These are phyloP conservation scores for Meloidogyne hapla DNA, from an alignment of 1,140 invertebrate species.

Conservation along the genomic window DNA sequence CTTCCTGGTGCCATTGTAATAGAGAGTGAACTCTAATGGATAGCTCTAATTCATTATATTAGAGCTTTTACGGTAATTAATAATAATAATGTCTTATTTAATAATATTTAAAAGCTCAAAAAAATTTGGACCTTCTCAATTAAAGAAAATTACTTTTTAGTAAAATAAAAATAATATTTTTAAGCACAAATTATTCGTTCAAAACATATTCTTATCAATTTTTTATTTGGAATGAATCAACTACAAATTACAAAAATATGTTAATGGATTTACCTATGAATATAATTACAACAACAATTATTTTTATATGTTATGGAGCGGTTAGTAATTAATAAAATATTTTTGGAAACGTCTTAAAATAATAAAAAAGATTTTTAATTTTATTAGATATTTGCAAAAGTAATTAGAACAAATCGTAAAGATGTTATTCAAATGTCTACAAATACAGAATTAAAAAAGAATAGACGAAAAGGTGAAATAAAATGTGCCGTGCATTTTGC, in stretches of 20 bases:
- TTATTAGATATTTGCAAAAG: background rate
- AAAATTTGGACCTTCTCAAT: too few species aligned
- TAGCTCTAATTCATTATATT: too few species aligned
- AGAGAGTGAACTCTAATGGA: too few species aligned
- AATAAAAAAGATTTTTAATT: background rate
- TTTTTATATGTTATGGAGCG: background rate
- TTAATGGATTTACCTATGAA: background rate
- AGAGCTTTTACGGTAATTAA: too few species aligned
- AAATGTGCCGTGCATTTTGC: background rate
- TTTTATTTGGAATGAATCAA: background rate
- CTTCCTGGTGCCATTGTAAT: too few species aligned
- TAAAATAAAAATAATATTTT: background rate
- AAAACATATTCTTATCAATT: background rate
- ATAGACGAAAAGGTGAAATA: background rate
- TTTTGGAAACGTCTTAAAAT: too few species aligned
- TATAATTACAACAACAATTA: background rate
- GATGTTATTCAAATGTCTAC: background rate
- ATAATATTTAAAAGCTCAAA: too few species aligned
- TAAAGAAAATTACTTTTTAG: too few species aligned
- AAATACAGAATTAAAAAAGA: background rate
- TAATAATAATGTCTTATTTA: too few species aligned
- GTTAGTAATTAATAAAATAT: background rate
- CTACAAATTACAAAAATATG: background rate
- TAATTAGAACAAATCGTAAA: background rate
- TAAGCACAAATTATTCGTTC: background rate